Conservation (phyloP, 2,113 vertebrate species). For the Coreoperca whiteheadi region DNA sequence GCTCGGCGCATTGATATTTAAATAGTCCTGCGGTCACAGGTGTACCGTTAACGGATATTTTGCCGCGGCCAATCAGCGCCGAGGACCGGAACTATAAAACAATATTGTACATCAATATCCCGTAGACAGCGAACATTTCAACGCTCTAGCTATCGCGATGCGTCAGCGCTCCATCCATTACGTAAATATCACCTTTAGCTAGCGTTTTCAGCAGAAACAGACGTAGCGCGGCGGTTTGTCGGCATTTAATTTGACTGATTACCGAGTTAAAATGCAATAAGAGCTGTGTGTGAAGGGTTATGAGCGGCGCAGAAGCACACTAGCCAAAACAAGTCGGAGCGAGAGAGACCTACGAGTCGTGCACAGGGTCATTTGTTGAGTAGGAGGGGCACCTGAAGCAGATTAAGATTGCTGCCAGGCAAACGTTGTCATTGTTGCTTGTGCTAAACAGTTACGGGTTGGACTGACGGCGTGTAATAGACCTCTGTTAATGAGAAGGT, state of each 20-base stretch:
- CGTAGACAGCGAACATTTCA: background rate
- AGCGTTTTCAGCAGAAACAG: background rate
- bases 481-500: conserved; percentile 60
- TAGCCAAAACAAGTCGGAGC: conserved; percentile 55
- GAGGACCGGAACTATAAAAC: conserved; percentile 35
- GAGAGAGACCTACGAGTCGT: conserved; percentile 70
- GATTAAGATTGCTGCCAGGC: conserved; percentile 73
- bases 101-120: conserved; percentile 8
- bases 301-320: conserved; percentile 45
- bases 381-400: conserved; percentile 83
- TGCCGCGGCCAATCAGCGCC: conserved; percentile 55
- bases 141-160: conserved; percentile 45
- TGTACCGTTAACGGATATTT: conserved; percentile 34
- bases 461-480: conserved; percentile 59
- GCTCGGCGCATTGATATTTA: conserved; percentile 3
- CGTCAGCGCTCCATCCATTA: conserved; percentile 7
- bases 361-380: conserved; percentile 77
- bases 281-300: background rate
- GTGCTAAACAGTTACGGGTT: conserved; percentile 57
- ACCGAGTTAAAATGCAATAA: background rate
- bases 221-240: too few relatives aligned
- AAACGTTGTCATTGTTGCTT: conserved; percentile 73
- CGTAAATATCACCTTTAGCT: conserved; percentile 49
- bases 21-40: conserved; percentile 27
- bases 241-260: background rate